Evolutionary conservation across 2,888 invertebrate species (phyloP).

Genomic region (Ophion ellenae): DNA sequence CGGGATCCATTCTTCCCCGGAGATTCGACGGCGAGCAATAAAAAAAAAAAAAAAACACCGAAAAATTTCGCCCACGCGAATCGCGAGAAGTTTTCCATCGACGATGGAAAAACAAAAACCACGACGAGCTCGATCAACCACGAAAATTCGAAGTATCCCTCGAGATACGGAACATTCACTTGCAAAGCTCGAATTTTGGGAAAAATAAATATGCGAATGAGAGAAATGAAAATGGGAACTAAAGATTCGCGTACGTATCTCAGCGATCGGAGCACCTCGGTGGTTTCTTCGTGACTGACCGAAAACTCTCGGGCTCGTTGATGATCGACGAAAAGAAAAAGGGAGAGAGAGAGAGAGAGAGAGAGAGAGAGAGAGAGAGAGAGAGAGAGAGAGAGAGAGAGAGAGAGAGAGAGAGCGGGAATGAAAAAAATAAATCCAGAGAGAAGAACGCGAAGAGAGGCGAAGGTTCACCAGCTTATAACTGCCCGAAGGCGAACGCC

Average conservation of each 20-base stretch:
- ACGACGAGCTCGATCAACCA: slow-evolving; percentile 22
- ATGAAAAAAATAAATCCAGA: slow-evolving; percentile 50
- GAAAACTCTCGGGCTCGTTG: slow-evolving; percentile 53
- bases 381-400: slow-evolving; percentile 29
- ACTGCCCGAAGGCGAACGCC: slow-evolving; percentile 56
- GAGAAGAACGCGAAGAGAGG: slow-evolving; percentile 47
- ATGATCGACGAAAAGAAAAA: slow-evolving; percentile 60
- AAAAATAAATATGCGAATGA: neutral
- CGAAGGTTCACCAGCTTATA: slow-evolving; percentile 55
- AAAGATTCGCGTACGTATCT: slow-evolving; percentile 29
- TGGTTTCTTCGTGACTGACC: slow-evolving; percentile 67
- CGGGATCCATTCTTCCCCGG: slow-evolving; percentile 37
- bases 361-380: neutral
- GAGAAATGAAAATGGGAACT: neutral
- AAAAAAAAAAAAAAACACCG: slow-evolving; percentile 20
- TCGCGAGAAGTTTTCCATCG: slow-evolving; percentile 38
- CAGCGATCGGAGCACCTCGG: slow-evolving; percentile 60
- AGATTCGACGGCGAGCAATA: slow-evolving; percentile 25
- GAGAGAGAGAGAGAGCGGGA: slow-evolving; percentile 30
- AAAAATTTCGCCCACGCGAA: slow-evolving; percentile 29
- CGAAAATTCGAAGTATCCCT: slow-evolving; percentile 4
- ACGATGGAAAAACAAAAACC: neutral
- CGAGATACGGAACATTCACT: slow-evolving; percentile 7
- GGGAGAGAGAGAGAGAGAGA: slow-evolving; percentile 25
- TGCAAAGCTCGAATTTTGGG: neutral